Percentiles rank a stretch among this genome's conserved stretches.
These are phyloP conservation scores for Staurois parvus DNA, from an alignment of 2,797 vertebrate genomes.

Conservation along the genomic window DNA sequence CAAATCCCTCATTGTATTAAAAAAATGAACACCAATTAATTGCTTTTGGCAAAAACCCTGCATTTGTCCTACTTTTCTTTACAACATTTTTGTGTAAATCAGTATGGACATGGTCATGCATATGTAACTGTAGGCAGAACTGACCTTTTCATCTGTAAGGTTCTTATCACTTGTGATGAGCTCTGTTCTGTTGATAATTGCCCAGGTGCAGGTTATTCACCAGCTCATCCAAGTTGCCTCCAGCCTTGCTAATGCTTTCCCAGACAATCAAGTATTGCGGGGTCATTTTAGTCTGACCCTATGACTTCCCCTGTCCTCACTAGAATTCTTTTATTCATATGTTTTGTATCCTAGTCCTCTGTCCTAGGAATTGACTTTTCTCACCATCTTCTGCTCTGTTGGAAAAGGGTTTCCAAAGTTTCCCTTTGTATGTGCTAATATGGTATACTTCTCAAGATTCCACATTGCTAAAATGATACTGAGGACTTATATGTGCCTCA, in stretches of 20 bases:
- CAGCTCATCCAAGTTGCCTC: background rate
- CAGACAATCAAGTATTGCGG: background rate
- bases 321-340: background rate
- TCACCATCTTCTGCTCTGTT: background rate
- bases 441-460: too few species aligned
- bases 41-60: background rate
- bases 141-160: background rate
- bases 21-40: background rate
- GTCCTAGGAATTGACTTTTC: background rate
- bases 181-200: background rate
- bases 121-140: background rate
- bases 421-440: too few species aligned
- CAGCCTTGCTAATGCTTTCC: background rate
- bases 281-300: background rate
- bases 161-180: background rate
- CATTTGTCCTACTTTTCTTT: background rate
- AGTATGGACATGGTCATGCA: background rate
- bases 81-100: background rate
- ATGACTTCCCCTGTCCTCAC: background rate
- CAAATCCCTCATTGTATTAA: background rate
- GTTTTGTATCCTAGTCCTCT: background rate
- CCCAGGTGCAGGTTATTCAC: background rate
- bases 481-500: too few species aligned
- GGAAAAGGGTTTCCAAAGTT: too few species aligned
- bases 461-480: too few species aligned